Percentiles rank a stretch among this genome's conserved stretches.
Evolutionary conservation across 2,113 vertebrate species (phyloP).

Genomic region (Rhineura floridana): DNA sequence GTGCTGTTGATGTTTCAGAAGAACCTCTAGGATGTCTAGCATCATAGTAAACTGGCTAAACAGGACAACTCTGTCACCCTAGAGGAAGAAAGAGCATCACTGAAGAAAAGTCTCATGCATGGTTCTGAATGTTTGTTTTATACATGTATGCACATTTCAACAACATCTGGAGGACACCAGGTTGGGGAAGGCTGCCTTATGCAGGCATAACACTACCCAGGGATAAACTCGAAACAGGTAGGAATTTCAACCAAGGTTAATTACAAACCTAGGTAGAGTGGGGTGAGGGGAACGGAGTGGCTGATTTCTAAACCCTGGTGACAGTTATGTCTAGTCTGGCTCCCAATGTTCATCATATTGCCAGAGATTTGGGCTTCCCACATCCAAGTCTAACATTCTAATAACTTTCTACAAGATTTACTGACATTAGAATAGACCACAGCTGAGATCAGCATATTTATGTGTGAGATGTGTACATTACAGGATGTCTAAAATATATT

Average conservation of each 20-base stretch:
- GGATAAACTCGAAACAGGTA: background rate
- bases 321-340: background rate
- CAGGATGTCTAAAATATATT: background rate
- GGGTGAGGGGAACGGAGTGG: background rate
- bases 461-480: background rate
- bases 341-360: background rate
- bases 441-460: background rate
- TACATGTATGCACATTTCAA: background rate
- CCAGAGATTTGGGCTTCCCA: background rate
- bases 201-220: background rate
- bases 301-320: background rate
- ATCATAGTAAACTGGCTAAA: conserved; percentile 99
- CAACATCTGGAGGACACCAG: background rate
- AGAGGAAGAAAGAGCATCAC: conserved; percentile 35
- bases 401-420: background rate
- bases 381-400: background rate
- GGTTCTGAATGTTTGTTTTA: background rate
- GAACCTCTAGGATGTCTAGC: conserved; percentile 93
- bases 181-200: background rate
- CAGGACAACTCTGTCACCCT: conserved; percentile 94
- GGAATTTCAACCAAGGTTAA: background rate
- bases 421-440: background rate
- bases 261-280: background rate
- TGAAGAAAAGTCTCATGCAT: background rate
- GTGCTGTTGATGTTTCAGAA: conserved; percentile 87